These are phyloP conservation scores for Clitarchus hookeri DNA, from an alignment of 2,888 invertebrate genomes.

Conservation along the genomic window DNA sequence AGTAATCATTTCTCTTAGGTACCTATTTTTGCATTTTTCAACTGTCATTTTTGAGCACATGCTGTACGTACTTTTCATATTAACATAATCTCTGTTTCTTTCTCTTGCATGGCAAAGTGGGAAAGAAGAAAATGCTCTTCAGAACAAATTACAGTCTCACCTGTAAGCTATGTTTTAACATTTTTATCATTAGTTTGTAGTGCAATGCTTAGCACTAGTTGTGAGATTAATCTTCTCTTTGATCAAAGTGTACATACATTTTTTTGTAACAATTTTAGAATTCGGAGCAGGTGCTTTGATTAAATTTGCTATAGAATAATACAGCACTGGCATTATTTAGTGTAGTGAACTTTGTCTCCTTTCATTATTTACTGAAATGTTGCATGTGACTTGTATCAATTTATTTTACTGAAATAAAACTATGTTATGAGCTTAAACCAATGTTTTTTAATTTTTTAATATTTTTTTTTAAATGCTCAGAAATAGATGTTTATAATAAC, in stretches of 20 bases:
- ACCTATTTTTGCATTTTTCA: not conserved
- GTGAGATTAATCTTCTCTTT: not conserved
- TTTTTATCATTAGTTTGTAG: slow-evolving; percentile 39
- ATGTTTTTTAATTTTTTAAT: too few species aligned
- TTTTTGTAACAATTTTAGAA: not conserved
- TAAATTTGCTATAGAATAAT: not conserved
- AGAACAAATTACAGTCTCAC: slow-evolving; percentile 68
- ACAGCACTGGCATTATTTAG: not conserved
- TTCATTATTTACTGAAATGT: not conserved
- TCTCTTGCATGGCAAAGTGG: slow-evolving; percentile 68
- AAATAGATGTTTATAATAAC: too few species aligned
- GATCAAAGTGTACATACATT: not conserved
- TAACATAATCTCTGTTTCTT: slow-evolving; percentile 51
- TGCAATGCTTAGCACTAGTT: not conserved
- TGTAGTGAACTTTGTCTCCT: not conserved
- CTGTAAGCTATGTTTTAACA: slow-evolving; percentile 59
- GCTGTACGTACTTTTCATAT: slow-evolving; percentile 25
- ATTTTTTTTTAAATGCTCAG: too few species aligned
- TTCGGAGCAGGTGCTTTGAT: not conserved
- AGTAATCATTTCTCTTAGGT: not conserved
- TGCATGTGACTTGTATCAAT: not conserved
- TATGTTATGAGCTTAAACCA: too few species aligned
- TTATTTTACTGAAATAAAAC: too few species aligned
- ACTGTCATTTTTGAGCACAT: slow-evolving; percentile 2
- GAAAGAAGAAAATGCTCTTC: slow-evolving; percentile 70